Evolutionary conservation across 2,113 vertebrate species (phyloP).

Genomic region (Zosterops pallidus): DNA sequence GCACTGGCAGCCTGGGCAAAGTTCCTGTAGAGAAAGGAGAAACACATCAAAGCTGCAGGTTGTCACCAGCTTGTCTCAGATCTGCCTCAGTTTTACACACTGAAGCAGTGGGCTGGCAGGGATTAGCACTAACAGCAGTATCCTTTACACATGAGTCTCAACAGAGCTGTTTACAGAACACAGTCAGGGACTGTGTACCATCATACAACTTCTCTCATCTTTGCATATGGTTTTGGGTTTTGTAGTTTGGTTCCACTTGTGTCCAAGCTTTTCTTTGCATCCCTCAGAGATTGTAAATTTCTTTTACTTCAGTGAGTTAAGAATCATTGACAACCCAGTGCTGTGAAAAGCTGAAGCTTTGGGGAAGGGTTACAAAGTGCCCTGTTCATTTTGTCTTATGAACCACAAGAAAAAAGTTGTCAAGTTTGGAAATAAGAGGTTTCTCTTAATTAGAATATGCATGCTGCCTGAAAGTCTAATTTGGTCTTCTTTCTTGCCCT

Average conservation of each 20-base stretch:
- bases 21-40: neutral
- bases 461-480: neutral
- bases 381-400: neutral
- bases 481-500: neutral
- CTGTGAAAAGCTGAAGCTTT: neutral
- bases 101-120: neutral
- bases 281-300: neutral
- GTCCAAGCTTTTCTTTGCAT: neutral
- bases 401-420: neutral
- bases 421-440: neutral
- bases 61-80: neutral
- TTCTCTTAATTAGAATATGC: neutral
- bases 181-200: fast-evolving
- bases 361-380: neutral
- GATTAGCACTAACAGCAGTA: neutral
- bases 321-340: neutral
- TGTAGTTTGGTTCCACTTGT: neutral
- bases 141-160: neutral
- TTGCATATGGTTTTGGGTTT: neutral
- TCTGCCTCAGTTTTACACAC: neutral
- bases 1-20: fast-evolving
- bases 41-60: neutral
- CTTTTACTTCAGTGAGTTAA: neutral
- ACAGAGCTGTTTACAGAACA: neutral
- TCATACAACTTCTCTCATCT: neutral